Conservation (phyloP, 2,113 vertebrate genomes). For the Hydrolagus affinis region DNA sequence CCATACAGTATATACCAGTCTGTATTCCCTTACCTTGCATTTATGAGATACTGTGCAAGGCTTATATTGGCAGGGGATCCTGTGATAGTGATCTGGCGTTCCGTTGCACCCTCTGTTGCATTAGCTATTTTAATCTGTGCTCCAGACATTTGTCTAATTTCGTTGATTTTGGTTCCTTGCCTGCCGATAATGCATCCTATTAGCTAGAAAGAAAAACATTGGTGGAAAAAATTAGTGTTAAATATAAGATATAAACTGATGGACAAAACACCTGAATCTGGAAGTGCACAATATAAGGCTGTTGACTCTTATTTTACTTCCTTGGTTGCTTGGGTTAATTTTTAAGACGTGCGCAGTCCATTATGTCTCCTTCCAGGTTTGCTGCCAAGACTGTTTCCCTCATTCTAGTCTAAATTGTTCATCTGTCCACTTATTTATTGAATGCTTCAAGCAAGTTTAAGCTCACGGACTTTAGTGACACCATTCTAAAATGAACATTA, state of each 20-base stretch:
- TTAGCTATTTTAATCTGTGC: slow-evolving; percentile 98
- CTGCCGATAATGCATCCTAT: slow-evolving; percentile 99
- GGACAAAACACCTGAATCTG: background rate
- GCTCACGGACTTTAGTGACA: background rate
- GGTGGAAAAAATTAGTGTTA: slow-evolving; percentile 35
- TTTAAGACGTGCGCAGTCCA: background rate
- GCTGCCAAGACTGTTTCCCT: background rate
- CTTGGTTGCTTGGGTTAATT: background rate
- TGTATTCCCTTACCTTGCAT: slow-evolving; percentile 73
- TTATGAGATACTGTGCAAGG: slow-evolving; percentile 98
- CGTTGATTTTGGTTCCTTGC: slow-evolving; percentile 99
- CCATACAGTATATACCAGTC: no score
- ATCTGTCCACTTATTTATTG: background rate
- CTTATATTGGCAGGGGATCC: slow-evolving; percentile 97
- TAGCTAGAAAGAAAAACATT: slow-evolving; percentile 70
- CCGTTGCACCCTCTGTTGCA: slow-evolving; percentile 90
- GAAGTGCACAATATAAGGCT: background rate
- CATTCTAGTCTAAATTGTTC: background rate
- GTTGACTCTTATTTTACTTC: background rate
- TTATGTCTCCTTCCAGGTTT: background rate
- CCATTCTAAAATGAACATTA: background rate
- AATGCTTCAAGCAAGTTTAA: background rate
- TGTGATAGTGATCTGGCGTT: slow-evolving; percentile 97
- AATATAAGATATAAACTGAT: background rate
- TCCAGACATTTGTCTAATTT: slow-evolving; percentile 98